These are phyloP conservation scores for Saxidomus purpurata DNA, from an alignment of 1,140 invertebrate species.

Conservation along the genomic window DNA sequence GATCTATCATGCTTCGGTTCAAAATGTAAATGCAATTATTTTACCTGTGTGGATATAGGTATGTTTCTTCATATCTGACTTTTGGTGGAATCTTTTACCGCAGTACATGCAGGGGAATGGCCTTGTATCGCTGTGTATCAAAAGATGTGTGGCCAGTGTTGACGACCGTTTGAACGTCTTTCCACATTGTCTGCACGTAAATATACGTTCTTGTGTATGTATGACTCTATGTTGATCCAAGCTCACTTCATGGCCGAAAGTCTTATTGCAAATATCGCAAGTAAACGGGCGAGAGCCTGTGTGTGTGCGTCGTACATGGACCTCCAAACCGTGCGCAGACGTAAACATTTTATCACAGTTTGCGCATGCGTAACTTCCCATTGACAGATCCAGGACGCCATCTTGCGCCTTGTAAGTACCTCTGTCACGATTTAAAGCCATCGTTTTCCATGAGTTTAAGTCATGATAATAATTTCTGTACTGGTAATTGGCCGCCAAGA, in stretches of 20 bases:
- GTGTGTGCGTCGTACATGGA: conserved; percentile 95
- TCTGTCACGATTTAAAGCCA: background rate
- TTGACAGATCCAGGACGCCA: conserved; percentile 45
- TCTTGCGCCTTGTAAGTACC: conserved; percentile 18
- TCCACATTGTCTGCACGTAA: conserved; percentile 98
- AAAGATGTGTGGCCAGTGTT: conserved; percentile 98
- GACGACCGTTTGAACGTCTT: conserved; percentile 99
- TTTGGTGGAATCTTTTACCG: conserved; percentile 99
- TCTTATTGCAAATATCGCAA: conserved; percentile 98
- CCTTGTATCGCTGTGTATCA: conserved; percentile 98
- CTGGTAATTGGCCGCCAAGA: conserved; percentile 44
- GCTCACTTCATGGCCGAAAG: conserved; percentile 98
- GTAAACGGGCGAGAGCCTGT: conserved; percentile 98
- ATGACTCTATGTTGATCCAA: conserved; percentile 95
- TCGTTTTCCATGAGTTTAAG: background rate
- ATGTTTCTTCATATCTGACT: conserved; percentile 99
- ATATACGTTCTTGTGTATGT: conserved; percentile 97
- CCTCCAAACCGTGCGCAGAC: conserved; percentile 96
- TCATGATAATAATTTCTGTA: background rate
- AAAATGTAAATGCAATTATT: too few relatives aligned
- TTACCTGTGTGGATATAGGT: conserved; percentile 99
- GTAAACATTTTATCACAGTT: conserved; percentile 99
- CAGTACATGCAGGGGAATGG: conserved; percentile 88
- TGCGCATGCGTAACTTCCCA: conserved; percentile 94
- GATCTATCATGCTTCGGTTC: too few relatives aligned